Conservation (phyloP, 2,797 vertebrate species). For the Clarias fuscus region DNA sequence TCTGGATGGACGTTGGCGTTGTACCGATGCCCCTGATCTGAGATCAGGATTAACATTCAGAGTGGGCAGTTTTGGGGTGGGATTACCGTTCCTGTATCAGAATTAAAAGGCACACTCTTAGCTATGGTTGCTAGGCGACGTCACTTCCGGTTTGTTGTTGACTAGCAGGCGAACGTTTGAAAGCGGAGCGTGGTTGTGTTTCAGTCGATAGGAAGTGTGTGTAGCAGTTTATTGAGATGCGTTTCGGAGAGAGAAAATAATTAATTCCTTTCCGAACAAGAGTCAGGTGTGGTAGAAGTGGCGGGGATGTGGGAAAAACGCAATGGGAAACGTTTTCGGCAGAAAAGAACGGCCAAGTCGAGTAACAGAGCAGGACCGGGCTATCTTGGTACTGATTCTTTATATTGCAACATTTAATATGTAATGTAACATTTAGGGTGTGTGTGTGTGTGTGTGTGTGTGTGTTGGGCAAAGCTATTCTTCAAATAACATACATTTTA, state of each 20-base stretch:
- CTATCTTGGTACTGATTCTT: slow-evolving; percentile 76
- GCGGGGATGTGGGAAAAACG: slow-evolving; percentile 61
- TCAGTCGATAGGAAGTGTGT: background rate
- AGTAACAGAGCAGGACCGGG: slow-evolving; percentile 90
- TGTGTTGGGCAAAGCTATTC: background rate
- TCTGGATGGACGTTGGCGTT: background rate
- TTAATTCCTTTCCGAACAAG: background rate
- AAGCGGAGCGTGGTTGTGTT: background rate
- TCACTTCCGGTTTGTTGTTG: background rate
- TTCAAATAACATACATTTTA: background rate
- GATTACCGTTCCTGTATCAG: slow-evolving; percentile 15
- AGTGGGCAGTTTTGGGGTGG: too few relatives aligned
- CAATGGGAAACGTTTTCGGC: slow-evolving; percentile 89
- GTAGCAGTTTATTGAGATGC: background rate
- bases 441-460: background rate
- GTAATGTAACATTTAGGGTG: background rate
- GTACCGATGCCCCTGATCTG: background rate
- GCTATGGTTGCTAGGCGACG: background rate
- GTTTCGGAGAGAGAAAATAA: background rate
- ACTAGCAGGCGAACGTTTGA: background rate
- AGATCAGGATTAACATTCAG: background rate
- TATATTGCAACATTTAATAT: too few relatives aligned
- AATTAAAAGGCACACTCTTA: background rate
- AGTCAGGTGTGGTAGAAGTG: slow-evolving; percentile 1
- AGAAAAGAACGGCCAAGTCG: slow-evolving; percentile 84